Conservation (phyloP, 1,140 invertebrate genomes). For the Trigoniulus corallinus region DNA sequence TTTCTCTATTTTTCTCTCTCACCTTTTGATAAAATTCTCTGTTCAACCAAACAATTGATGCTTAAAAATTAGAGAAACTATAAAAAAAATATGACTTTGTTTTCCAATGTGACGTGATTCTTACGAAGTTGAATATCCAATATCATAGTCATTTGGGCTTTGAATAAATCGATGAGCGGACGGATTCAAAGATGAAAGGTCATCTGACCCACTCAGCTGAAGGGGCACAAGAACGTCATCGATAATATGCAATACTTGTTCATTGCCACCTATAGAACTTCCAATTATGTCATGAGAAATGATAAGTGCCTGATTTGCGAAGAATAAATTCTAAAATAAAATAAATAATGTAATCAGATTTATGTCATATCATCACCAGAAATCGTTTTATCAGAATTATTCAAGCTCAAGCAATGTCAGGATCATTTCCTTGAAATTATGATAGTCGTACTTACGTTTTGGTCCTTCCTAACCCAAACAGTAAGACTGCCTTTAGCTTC, state of each 20-base stretch:
- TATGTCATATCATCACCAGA: too few species aligned
- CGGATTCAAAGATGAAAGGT: constrained; percentile 4
- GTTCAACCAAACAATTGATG: too few species aligned
- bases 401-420: too few species aligned
- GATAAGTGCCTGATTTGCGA: constrained; percentile 3
- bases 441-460: too few species aligned
- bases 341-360: not conserved
- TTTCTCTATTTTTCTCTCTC: constrained; percentile 44
- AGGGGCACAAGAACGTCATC: constrained; percentile 11
- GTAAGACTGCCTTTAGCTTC: not conserved
- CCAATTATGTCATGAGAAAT: not conserved
- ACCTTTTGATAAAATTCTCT: constrained; percentile 49
- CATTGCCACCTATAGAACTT: not conserved
- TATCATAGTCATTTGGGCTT: not conserved
- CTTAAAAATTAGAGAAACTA: too few species aligned
- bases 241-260: constrained; percentile 11
- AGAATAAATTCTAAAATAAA: not conserved
- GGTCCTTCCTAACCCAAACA: too few species aligned
- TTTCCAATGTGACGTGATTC: too few species aligned
- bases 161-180: constrained; percentile 8
- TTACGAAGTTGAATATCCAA: too few species aligned
- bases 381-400: too few species aligned
- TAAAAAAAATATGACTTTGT: too few species aligned
- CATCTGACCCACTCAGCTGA: not conserved
- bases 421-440: too few species aligned